Percentiles rank a stretch among this genome's conserved stretches.
Conservation (phyloP, 2,888 invertebrate genomes). For the Thecocarcelia acutangulata region DNA sequence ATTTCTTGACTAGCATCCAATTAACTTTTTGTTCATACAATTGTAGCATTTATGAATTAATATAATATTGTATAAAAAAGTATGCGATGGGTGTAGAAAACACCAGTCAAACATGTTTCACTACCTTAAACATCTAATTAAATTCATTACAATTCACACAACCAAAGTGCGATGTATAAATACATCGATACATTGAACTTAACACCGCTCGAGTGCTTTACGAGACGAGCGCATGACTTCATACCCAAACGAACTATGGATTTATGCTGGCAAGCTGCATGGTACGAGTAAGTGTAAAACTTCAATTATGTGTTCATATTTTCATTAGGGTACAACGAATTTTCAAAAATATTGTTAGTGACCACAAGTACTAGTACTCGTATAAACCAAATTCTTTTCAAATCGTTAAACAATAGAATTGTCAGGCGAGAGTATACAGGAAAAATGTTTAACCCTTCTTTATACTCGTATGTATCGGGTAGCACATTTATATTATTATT, state of each 20-base stretch:
- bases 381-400: no score
- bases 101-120: conserved; percentile 44
- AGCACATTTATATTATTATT: no score
- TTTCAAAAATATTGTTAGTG: background rate
- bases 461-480: no score
- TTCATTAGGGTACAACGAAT: conserved; percentile 34
- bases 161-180: conserved; percentile 34
- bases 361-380: no score
- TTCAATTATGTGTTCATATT: conserved; percentile 4
- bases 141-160: conserved; percentile 52
- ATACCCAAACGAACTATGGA: conserved; percentile 5
- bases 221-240: conserved; percentile 5
- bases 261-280: background rate
- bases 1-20: conserved; percentile 40
- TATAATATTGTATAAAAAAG: background rate
- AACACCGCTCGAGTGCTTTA: conserved; percentile 31
- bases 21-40: conserved; percentile 34
- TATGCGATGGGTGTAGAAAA: conserved; percentile 28
- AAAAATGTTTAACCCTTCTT: no score
- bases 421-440: no score
- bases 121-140: conserved; percentile 49
- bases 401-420: no score
- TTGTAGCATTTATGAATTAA: conserved; percentile 26
- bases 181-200: conserved; percentile 54
- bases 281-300: conserved; percentile 4